These are phyloP conservation scores for Achroia grisella DNA, from an alignment of 1,140 invertebrate species.

Conservation along the genomic window DNA sequence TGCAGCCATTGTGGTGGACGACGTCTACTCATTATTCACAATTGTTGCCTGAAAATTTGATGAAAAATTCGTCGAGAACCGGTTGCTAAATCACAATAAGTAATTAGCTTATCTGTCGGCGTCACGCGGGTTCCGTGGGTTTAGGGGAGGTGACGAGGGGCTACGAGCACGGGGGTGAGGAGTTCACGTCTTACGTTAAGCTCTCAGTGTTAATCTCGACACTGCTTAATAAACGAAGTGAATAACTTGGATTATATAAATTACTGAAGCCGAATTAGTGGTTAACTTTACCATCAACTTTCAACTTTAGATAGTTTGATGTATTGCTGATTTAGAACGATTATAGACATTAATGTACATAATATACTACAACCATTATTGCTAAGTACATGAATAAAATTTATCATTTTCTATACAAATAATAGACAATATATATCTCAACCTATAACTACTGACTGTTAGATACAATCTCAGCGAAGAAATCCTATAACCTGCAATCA, in stretches of 20 bases:
- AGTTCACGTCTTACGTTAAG: slow-evolving; percentile 38
- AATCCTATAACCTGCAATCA: no score
- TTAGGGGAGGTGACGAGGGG: slow-evolving; percentile 2
- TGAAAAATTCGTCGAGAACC: slow-evolving; percentile 38
- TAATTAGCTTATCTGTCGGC: slow-evolving; percentile 57
- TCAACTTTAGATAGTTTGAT: slow-evolving; percentile 6
- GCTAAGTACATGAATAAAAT: no score
- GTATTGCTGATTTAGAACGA: neutral
- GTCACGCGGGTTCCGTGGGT: slow-evolving; percentile 31
- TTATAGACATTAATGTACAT: neutral
- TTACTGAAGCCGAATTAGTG: slow-evolving; percentile 26
- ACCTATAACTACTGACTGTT: no score
- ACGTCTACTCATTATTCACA: slow-evolving; percentile 44
- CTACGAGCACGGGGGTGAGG: slow-evolving; percentile 7
- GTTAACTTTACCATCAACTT: slow-evolving; percentile 11
- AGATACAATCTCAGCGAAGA: no score
- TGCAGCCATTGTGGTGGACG: slow-evolving; percentile 51
- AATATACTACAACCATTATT: no score
- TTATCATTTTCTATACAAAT: no score
- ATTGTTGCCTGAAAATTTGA: slow-evolving; percentile 36
- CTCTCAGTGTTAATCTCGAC: slow-evolving; percentile 38
- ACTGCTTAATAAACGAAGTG: slow-evolving; percentile 45
- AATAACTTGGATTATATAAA: slow-evolving; percentile 39
- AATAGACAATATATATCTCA: no score
- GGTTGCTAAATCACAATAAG: slow-evolving; percentile 49